Percentiles rank a stretch among this genome's conserved stretches.
Conservation (phyloP, 1,140 invertebrate genomes). For the Lepidostoma basale region DNA sequence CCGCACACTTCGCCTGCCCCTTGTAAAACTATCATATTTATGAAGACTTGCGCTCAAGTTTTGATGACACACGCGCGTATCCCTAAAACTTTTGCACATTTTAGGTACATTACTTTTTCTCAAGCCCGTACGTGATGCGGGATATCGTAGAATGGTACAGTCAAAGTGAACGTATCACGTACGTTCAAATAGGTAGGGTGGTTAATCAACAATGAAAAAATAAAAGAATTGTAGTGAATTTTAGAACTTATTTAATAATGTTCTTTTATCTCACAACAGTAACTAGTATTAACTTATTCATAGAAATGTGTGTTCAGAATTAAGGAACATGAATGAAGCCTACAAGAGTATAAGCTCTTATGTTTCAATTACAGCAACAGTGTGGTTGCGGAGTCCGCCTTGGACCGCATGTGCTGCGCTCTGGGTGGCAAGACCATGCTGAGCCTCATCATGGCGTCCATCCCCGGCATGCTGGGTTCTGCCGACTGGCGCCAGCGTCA, state of each 20-base stretch:
- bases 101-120: too few species aligned
- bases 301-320: background rate
- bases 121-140: too few species aligned
- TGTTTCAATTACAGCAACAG: constrained; percentile 75
- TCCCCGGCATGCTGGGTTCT: constrained; percentile 87
- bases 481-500: constrained; percentile 86
- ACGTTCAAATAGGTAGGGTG: too few species aligned
- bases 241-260: background rate
- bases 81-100: too few species aligned
- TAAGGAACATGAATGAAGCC: background rate
- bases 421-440: constrained; percentile 95
- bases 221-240: background rate
- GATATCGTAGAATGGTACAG: too few species aligned
- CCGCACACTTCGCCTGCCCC: too few species aligned
- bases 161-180: too few species aligned
- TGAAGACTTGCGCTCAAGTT: too few species aligned
- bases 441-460: constrained; percentile 83
- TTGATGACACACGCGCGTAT: too few species aligned
- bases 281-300: background rate
- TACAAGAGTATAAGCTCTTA: background rate
- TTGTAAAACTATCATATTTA: too few species aligned
- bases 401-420: constrained; percentile 95
- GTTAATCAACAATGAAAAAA: background rate
- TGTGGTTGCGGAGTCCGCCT: constrained; percentile 93
- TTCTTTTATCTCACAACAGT: too few species aligned